Evolutionary conservation across 2,797 vertebrate genomes (phyloP).

Genomic region (Ctenopoma multispine): DNA sequence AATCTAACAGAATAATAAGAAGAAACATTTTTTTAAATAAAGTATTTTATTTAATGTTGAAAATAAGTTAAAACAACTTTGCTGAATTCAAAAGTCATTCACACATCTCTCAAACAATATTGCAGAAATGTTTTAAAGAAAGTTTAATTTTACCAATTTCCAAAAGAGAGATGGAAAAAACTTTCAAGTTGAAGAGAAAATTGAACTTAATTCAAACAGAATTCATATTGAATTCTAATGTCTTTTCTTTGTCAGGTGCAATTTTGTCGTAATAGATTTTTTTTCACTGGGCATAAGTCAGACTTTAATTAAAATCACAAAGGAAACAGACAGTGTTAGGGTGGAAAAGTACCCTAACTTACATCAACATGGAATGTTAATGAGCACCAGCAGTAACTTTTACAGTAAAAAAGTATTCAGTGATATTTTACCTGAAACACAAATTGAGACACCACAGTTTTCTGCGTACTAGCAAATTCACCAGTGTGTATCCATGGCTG

Average conservation of each 20-base stretch:
- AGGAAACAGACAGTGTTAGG: slow-evolving; percentile 1
- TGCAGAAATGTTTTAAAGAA: slow-evolving; percentile 56
- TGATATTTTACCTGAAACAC: slow-evolving; percentile 60
- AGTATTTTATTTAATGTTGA: slow-evolving; percentile 71
- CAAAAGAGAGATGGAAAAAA: slow-evolving; percentile 27
- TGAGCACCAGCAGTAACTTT: slow-evolving; percentile 61
- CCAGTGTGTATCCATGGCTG: slow-evolving; percentile 27
- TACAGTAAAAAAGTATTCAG: slow-evolving; percentile 53
- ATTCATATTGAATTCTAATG: slow-evolving; percentile 56
- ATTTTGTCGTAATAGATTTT: slow-evolving; percentile 60
- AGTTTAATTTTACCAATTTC: slow-evolving; percentile 32
- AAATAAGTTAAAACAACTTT: slow-evolving; percentile 86
- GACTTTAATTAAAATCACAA: slow-evolving; percentile 39
- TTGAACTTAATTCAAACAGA: slow-evolving; percentile 62
- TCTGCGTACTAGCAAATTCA: slow-evolving; percentile 26
- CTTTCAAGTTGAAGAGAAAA: slow-evolving; percentile 71
- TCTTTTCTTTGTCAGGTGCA: slow-evolving; percentile 60
- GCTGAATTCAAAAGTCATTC: slow-evolving; percentile 72
- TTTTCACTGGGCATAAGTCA: slow-evolving; percentile 30
- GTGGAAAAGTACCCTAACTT: slow-evolving; percentile 22
- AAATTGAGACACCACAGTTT: slow-evolving; percentile 25
- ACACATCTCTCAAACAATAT: slow-evolving; percentile 60
- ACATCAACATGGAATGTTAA: slow-evolving; percentile 12
- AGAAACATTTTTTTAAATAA: slow-evolving; percentile 25
- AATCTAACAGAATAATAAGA: not conserved